Conservation (phyloP, 2,888 invertebrate genomes). For the Sinopyrophorus schimmeli region DNA sequence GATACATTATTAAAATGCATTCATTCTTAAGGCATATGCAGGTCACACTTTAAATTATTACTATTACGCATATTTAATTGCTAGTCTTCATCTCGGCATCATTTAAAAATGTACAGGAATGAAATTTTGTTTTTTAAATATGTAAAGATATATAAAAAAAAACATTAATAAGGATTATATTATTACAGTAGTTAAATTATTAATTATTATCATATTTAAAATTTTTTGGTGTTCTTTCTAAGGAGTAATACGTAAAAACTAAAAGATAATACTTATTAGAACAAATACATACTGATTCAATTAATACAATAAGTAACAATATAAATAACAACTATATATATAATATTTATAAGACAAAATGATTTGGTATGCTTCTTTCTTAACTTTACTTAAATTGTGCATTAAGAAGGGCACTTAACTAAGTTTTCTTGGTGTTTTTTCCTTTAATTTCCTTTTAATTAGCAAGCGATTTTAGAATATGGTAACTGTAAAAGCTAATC, state of each 20-base stretch:
- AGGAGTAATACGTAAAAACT: slow-evolving; percentile 21
- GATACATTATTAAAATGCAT: slow-evolving; percentile 10
- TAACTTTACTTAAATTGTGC: too few species aligned
- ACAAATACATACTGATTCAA: slow-evolving; percentile 27
- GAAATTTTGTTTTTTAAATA: slow-evolving; percentile 19
- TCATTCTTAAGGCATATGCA: slow-evolving; percentile 28
- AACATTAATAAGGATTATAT: slow-evolving; percentile 27
- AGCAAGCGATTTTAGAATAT: slow-evolving; percentile 22
- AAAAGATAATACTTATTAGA: slow-evolving; percentile 28
- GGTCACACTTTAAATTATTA: slow-evolving; percentile 26
- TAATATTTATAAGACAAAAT: slow-evolving; percentile 17
- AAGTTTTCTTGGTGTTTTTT: slow-evolving; percentile 13
- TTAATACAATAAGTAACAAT: slow-evolving; percentile 30
- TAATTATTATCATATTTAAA: slow-evolving; percentile 22
- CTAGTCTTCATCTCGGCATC: background rate
- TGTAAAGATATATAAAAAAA: slow-evolving; percentile 23
- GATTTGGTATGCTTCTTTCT: slow-evolving; percentile 26
- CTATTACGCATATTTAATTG: slow-evolving; percentile 3
- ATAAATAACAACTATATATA: slow-evolving; percentile 29
- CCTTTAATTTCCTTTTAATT: slow-evolving; percentile 4
- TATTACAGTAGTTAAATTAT: slow-evolving; percentile 14
- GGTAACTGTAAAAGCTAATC: slow-evolving; percentile 18
- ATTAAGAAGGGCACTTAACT: slow-evolving; percentile 5
- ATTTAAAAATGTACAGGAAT: slow-evolving; percentile 29
- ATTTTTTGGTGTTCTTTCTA: slow-evolving; percentile 29